A percentile compares a stretch with the other conserved stretches of the same genome.
phyloP scores from a whole-genome alignment of 2,113 vertebrate species.

The Onychostoma macrolepis region DNA sequence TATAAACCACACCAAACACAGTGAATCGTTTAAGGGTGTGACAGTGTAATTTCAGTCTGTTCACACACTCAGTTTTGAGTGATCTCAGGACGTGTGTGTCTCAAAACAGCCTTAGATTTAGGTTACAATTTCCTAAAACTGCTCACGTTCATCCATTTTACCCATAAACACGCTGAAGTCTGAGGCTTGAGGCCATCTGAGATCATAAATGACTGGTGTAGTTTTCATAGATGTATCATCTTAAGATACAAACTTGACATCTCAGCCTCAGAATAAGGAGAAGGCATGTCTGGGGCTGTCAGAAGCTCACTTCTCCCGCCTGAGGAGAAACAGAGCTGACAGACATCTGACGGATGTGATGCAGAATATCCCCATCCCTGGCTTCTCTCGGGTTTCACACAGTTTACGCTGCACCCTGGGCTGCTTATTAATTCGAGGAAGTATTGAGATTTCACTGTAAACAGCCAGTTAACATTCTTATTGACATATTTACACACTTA shows the following conservation, averaged over 20 bases:
- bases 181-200: neutral
- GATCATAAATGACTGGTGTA: neutral
- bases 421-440: neutral
- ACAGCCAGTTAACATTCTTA: neutral
- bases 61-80: too few species aligned
- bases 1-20: too few species aligned
- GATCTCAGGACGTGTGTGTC: too few species aligned
- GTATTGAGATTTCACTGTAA: neutral
- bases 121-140: neutral
- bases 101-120: neutral
- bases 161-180: neutral
- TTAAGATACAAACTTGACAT: neutral
- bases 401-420: neutral
- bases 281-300: conserved; percentile 1
- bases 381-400: neutral
- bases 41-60: too few species aligned
- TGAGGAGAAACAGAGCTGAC: neutral
- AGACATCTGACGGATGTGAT: neutral
- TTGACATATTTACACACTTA: neutral
- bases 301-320: neutral
- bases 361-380: neutral
- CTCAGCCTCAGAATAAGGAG: neutral
- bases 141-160: neutral
- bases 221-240: neutral
- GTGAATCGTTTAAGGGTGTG: too few species aligned